Evolutionary conservation across 2,113 vertebrate species (phyloP), one percentile per base, ranked within the genome.

Genomic region (Oreochromis niloticus): DNA sequence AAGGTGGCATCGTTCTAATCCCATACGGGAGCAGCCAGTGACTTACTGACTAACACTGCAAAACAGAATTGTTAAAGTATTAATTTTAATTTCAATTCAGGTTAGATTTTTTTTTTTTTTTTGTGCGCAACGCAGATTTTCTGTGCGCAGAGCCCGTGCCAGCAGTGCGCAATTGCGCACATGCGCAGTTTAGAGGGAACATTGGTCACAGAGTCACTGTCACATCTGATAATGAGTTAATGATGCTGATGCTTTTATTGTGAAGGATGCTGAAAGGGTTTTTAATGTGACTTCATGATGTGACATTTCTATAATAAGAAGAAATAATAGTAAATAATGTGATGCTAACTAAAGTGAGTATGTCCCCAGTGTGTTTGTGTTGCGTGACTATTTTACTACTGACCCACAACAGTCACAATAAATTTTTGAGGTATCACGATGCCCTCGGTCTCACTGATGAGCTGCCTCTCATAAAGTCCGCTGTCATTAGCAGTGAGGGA

Each of bases 241-340:
- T 19, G 16, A 19, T 19, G 59, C 30, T 34, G 59, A 63, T 63
- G 59, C 59, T 36, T 61, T 63, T 63, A 63, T 63, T 63, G 59
- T 63, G 59, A n/a, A 34, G 9, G 1, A 63, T 39, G 6, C 61
- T 3, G 61, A 39, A 36, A 1, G 34, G 9, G 17, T 12, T 66
- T 0, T 63, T 6, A 34, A 61, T 32, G 27, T 2, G 56, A 13
- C 11, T 24, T 56, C n/a, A 12, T 24, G 9, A 34, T 61, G 16
- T 19, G 4, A 39, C 34, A 1, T 34, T 66, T 66, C 19, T 22
- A 39, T 3, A 22, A 39, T 0, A 59, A 30, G 4, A 7, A 57
- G 13, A 24, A 14, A 13, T 30, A 12, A 59, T 0, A 0, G 0
- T 0, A 1, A 68, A 68, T 39, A 22, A 39, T 22, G 34, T n/a